Conservation (phyloP, 2,888 invertebrate species). For the Tanytarsus gracilentus region DNA sequence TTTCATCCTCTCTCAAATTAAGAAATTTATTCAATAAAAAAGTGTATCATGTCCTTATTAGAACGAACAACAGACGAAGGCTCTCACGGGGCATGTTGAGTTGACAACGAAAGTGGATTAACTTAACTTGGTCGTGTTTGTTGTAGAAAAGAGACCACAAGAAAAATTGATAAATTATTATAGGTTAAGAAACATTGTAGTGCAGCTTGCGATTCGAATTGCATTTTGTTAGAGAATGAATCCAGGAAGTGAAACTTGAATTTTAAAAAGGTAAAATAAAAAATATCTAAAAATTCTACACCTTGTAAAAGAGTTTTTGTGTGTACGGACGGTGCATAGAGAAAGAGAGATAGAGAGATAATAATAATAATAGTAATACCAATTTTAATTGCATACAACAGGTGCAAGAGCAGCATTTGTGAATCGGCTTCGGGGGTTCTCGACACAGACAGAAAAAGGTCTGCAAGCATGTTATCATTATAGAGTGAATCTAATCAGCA, state of each 20-base stretch:
- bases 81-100: no score
- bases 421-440: conserved; percentile 18
- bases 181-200: not conserved
- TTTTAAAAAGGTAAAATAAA: not conserved
- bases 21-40: no score
- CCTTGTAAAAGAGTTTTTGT: no score
- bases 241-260: not conserved
- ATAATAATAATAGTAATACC: conserved; percentile 24
- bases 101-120: no score
- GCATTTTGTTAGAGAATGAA: not conserved
- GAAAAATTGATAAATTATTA: conserved; percentile 8
- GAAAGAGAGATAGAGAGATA: not conserved
- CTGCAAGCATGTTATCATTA: conserved; percentile 12
- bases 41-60: no score
- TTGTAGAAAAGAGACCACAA: conserved; percentile 4
- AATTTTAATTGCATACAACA: conserved; percentile 29
- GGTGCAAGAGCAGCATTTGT: conserved; percentile 27
- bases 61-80: no score
- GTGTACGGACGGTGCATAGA: not conserved
- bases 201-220: not conserved
- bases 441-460: not conserved
- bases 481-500: conserved; percentile 25
- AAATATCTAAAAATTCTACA: no score
- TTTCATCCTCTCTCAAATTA: no score
- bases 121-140: no score